phyloP scores from a whole-genome alignment of 2,888 invertebrate species.

The Ethmia dodecea region DNA sequence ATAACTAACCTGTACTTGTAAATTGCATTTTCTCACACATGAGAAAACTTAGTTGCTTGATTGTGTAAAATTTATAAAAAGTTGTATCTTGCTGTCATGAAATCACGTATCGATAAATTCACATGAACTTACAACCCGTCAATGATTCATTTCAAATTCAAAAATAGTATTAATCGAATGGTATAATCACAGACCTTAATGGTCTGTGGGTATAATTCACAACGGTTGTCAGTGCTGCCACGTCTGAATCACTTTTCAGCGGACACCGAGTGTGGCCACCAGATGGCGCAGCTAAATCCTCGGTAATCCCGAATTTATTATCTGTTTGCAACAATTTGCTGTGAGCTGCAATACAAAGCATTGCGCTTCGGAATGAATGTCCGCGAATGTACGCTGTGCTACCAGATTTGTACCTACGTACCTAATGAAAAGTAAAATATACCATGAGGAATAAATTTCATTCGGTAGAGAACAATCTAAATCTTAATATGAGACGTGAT shows the following conservation, averaged over 20 bases:
- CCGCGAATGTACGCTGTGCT: constrained; percentile 37
- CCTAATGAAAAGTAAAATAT: constrained; percentile 20
- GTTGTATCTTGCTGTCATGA: too few species aligned
- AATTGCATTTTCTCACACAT: too few species aligned
- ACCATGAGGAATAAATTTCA: constrained; percentile 23
- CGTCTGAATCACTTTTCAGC: constrained; percentile 51
- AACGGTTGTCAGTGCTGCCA: constrained; percentile 31
- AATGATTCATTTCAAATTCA: too few species aligned
- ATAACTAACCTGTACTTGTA: too few species aligned
- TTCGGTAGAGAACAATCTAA: constrained; percentile 14
- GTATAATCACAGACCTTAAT: too few species aligned
- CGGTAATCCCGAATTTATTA: constrained; percentile 66
- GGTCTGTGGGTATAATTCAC: constrained; percentile 35
- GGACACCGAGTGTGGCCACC: constrained; percentile 33
- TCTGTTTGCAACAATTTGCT: constrained; percentile 57
- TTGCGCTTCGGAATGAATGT: constrained; percentile 41
- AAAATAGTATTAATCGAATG: too few species aligned
- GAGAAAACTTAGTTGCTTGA: too few species aligned
- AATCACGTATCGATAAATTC: too few species aligned
- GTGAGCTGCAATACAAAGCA: constrained; percentile 44
- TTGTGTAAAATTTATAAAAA: too few species aligned
- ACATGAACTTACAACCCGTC: too few species aligned
- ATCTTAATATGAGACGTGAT: constrained; percentile 8
- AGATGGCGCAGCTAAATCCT: constrained; percentile 55
- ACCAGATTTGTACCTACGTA: too few species aligned